phyloP scores from a whole-genome alignment of 2,797 vertebrate genomes.

The Phrynocephalus forsythii region DNA sequence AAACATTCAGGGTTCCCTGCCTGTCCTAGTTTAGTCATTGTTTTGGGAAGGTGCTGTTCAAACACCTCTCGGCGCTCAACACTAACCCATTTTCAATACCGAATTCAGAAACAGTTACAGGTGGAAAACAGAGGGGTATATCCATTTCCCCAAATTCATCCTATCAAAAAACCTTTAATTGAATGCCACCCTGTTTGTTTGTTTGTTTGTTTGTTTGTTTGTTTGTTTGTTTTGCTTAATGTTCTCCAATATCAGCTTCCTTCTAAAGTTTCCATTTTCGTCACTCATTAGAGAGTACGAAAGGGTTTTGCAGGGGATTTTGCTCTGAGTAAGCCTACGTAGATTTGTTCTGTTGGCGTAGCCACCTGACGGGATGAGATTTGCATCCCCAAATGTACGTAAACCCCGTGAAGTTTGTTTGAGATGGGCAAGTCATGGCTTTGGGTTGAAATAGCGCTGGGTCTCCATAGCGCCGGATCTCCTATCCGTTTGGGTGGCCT shows the following conservation, averaged over 20 bases:
- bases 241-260: not conserved
- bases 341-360: not conserved
- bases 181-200: not conserved
- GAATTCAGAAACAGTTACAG: not conserved
- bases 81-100: not conserved
- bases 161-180: not conserved
- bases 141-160: not conserved
- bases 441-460: not conserved
- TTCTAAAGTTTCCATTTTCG: not conserved
- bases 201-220: too few species aligned
- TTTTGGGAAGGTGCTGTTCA: accelerated
- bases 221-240: too few species aligned
- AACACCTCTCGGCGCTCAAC: accelerated
- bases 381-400: too few species aligned
- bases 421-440: too few species aligned
- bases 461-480: not conserved
- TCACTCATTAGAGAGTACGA: not conserved
- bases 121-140: not conserved
- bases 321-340: not conserved
- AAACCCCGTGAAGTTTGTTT: not conserved
- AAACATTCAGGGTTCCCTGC: not conserved
- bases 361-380: not conserved
- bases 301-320: not conserved
- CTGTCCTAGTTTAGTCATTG: not conserved
- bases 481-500: not conserved